These are phyloP conservation scores for Thymelicus lineola DNA, from an alignment of 2,888 invertebrate species.

Conservation along the genomic window DNA sequence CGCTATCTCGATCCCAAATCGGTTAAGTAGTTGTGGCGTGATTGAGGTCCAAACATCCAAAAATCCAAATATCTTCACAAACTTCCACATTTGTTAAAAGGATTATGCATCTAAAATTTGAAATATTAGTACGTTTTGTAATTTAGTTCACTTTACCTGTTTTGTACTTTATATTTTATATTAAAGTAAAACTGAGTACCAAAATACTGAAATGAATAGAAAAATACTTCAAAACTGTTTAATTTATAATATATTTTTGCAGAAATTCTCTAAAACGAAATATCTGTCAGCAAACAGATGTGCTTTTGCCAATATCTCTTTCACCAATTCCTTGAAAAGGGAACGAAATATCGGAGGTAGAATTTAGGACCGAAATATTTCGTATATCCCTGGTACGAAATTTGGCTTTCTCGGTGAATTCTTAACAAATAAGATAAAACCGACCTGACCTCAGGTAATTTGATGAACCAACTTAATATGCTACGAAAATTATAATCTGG, in stretches of 20 bases:
- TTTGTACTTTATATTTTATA: no score
- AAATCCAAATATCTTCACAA: no score
- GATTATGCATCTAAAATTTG: no score
- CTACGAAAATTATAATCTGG: background rate
- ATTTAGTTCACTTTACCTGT: no score
- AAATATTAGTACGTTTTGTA: no score
- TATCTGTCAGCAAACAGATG: slow-evolving; percentile 3
- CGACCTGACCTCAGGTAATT: slow-evolving; percentile 23
- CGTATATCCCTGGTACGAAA: slow-evolving; percentile 4
- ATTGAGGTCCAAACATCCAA: no score
- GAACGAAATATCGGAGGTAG: slow-evolving; percentile 13
- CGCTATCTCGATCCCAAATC: no score
- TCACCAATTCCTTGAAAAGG: slow-evolving; percentile 12
- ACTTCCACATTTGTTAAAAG: no score
- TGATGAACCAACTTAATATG: slow-evolving; percentile 15
- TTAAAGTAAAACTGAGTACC: no score
- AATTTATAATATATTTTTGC: background rate
- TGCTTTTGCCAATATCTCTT: slow-evolving; percentile 15
- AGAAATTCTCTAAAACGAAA: slow-evolving; percentile 3
- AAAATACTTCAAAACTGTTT: background rate
- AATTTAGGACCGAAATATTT: slow-evolving; percentile 17
- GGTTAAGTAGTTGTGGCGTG: no score
- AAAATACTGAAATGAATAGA: background rate
- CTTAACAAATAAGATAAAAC: slow-evolving; percentile 12
- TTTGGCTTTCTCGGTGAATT: slow-evolving; percentile 11